Conservation (phyloP, 23 tunicate species). For the Halocynthia aurantium region DNA sequence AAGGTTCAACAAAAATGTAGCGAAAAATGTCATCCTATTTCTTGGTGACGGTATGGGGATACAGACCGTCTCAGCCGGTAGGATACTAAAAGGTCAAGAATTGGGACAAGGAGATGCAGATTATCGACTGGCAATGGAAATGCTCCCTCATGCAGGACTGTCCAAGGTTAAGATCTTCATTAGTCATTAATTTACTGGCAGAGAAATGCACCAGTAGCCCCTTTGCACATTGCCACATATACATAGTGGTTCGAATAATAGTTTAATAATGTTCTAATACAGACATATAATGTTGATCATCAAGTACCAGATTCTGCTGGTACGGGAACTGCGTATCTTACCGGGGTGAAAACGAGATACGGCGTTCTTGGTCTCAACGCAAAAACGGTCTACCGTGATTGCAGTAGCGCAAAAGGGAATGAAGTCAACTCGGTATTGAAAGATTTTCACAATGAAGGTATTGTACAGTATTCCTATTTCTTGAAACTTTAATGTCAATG, state of each 20-base stretch:
- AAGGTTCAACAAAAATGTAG: constrained; percentile 55
- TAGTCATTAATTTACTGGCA: no score
- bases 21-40: constrained; percentile 59
- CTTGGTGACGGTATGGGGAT: constrained; percentile 75
- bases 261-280: background rate
- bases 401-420: constrained; percentile 23
- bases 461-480: no score
- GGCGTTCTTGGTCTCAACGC: constrained; percentile 39
- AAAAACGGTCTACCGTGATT: constrained; percentile 10
- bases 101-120: constrained; percentile 44
- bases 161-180: constrained; percentile 27
- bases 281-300: constrained; percentile 58
- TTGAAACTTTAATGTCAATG: no score
- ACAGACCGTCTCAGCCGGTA: constrained; percentile 64
- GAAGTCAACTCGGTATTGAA: constrained; percentile 47
- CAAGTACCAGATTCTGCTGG: constrained; percentile 71
- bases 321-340: constrained; percentile 59
- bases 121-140: constrained; percentile 52
- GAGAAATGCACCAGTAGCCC: no score
- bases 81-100: constrained; percentile 69
- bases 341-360: constrained; percentile 46
- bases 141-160: constrained; percentile 41
- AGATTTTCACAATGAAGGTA: constrained; percentile 40
- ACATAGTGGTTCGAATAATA: no score
- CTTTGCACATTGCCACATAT: no score